phyloP scores from a whole-genome alignment of 2,888 invertebrate species.

The Xylota segnis region DNA sequence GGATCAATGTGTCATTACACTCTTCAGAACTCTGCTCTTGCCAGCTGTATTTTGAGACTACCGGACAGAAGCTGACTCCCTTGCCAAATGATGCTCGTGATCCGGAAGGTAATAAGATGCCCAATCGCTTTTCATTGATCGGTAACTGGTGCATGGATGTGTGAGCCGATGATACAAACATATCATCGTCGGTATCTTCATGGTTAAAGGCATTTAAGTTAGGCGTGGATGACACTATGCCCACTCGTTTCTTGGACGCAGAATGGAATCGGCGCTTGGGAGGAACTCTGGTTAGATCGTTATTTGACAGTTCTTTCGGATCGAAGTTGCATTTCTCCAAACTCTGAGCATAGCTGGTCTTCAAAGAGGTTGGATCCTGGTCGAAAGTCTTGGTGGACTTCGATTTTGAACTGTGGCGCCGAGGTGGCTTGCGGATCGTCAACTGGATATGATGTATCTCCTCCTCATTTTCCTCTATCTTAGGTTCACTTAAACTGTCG shows the following conservation, averaged over 20 bases:
- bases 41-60: conserved; percentile 93
- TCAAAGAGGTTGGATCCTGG: conserved; percentile 83
- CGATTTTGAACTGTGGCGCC: conserved; percentile 32
- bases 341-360: conserved; percentile 83
- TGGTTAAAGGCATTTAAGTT: conserved; percentile 85
- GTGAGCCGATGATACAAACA: conserved; percentile 87
- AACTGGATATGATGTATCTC: conserved; percentile 81
- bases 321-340: conserved; percentile 84
- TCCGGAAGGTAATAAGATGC: conserved; percentile 82
- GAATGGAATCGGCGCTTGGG: conserved; percentile 82
- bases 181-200: conserved; percentile 85
- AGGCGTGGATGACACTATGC: conserved; percentile 86
- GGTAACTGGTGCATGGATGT: conserved; percentile 86
- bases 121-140: conserved; percentile 84
- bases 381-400: conserved; percentile 82
- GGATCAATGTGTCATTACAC: conserved; percentile 74
- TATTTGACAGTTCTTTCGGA: conserved; percentile 77
- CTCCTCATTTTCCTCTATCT: conserved; percentile 51
- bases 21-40: conserved; percentile 87
- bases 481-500: conserved; percentile 16
- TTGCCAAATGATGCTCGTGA: conserved; percentile 84
- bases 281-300: conserved; percentile 73
- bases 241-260: conserved; percentile 79
- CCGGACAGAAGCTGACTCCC: conserved; percentile 92
- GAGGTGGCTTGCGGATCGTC: conserved; percentile 80